phyloP scores from a whole-genome alignment of 2,113 vertebrate genomes.

The Petaurus breviceps region DNA sequence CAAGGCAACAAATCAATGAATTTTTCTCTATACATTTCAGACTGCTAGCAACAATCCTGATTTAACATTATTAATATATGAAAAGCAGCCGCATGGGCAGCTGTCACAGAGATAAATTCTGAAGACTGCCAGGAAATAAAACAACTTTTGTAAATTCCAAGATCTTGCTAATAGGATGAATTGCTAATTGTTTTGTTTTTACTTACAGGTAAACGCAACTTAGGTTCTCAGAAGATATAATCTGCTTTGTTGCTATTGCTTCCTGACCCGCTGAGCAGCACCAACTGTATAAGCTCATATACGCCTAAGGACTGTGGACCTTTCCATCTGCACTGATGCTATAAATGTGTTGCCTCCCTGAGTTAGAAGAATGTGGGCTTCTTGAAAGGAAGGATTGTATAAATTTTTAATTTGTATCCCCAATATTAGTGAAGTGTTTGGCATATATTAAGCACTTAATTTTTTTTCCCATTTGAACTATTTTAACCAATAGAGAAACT shows the following conservation, averaged over 20 bases:
- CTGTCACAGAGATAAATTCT: not conserved
- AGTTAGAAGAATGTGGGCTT: not conserved
- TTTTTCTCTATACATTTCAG: not conserved
- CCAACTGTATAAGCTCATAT: not conserved
- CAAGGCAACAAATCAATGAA: not conserved
- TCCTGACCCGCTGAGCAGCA: not conserved
- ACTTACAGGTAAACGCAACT: not conserved
- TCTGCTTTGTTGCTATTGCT: not conserved
- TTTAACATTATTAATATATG: fast-evolving
- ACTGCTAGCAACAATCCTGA: not conserved
- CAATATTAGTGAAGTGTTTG: not conserved
- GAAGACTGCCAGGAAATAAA: not conserved
- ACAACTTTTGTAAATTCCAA: not conserved
- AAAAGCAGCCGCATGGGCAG: not conserved
- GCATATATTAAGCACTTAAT: not conserved
- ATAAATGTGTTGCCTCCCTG: not conserved
- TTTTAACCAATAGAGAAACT: not conserved
- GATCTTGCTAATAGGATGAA: not conserved
- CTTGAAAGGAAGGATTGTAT: not conserved
- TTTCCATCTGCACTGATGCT: not conserved
- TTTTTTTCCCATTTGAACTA: not conserved
- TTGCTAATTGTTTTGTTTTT: not conserved
- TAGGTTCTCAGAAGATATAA: not conserved
- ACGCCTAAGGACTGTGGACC: not conserved
- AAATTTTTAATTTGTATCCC: not conserved